Evolutionary conservation across 2,797 vertebrate species (phyloP), one percentile per base, ranked within the genome.

Genomic region (Squalus acanthias): DNA sequence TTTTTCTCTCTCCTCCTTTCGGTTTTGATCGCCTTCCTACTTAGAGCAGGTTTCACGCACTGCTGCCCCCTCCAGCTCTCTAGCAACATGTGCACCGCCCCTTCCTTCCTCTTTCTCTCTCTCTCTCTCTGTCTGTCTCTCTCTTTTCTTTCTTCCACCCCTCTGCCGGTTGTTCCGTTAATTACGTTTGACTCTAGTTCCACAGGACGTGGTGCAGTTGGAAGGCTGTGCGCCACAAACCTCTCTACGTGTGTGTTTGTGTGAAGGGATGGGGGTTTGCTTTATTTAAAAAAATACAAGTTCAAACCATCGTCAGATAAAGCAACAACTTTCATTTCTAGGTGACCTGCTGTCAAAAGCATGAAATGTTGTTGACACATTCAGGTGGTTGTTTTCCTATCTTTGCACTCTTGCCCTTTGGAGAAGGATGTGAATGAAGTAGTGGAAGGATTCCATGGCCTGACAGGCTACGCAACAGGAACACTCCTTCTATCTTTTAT

Each of bases 11-110:
- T 67, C 46, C 10, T 92, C 53, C 94, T 95, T 76, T 95, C 94
- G 24, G 46, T 95, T 95, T 95, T 72, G 50, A 72, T 95, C 67
- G 26, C 33, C 94, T 60, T 76, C 50, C 94, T 60, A 69, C 91
- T 69, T 93, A 0, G 50, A 95, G 70, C 94, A 95, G 94, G 39
- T 76, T 95, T 60, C 94, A 74, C 26, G 12, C 46, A 60, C 94
- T 95, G 94, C 94, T 95, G 70, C 94, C 70, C 70, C 70, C 94
- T 95, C 94, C 9, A 70, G 94, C 67, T 95, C 69, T 95, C 69
- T 33, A 22, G 65, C 91, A 93, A 93, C 94, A 57, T 57, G 94
- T 95, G 72, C 50, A 76, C 69, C 69, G 94, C 94, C 94, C 94
- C 72, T 65, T 76, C 50, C 50, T 53, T 76, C 13, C 10, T 15